Evolutionary conservation across 2,113 vertebrate species (phyloP), one percentile per base, ranked within the genome.

Genomic region (Gobiocypris rarus): DNA sequence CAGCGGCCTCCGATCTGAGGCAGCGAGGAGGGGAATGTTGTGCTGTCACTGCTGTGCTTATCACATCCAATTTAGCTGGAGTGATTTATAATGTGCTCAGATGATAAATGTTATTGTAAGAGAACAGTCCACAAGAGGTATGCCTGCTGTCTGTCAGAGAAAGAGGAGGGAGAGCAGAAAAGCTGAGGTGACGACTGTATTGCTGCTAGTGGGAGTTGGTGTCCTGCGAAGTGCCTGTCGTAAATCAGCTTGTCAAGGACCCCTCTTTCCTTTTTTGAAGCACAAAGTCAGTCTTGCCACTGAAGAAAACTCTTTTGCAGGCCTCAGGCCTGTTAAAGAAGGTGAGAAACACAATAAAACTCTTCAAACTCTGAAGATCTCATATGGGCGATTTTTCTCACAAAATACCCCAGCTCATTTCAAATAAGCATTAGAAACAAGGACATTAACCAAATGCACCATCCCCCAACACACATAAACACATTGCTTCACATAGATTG

Each of bases 71-170:
- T 94, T 93, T 91, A 92, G 89, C 87, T 52, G 88, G 90, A 92
- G 92, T 93, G 93, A 95, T 95, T 94, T 94, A 93, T 93, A 92
- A 92, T 82, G 90, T 92, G 93, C 91, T 89, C 91, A 89, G 88
- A 92, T 93, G 94, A 94, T 90, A 86, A 92, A 94, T 91, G 91
- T 89, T 92, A 89, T 90, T 93, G 90, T 91, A 92, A 94, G 89
- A 88, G 92, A 88, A 87, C 89, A 89, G 89, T 89, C 87, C 91
- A 89, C 84, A 73, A 70, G 58, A 71, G 84, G 79, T 83, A 87
- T 89, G 84, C 78, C 85, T 90, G 70, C 82, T 88, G 87, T 90
- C 83, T 84, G 81, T 89, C 88, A 83, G 89, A 69, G 81, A 22
- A 59, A 58, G n/a, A 52, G 69, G 74, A 88, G 85, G 89, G 76